Base-by-base conservation (phyloP, 2,113 vertebrate species). In the Salminus brasiliensis region DNA sequence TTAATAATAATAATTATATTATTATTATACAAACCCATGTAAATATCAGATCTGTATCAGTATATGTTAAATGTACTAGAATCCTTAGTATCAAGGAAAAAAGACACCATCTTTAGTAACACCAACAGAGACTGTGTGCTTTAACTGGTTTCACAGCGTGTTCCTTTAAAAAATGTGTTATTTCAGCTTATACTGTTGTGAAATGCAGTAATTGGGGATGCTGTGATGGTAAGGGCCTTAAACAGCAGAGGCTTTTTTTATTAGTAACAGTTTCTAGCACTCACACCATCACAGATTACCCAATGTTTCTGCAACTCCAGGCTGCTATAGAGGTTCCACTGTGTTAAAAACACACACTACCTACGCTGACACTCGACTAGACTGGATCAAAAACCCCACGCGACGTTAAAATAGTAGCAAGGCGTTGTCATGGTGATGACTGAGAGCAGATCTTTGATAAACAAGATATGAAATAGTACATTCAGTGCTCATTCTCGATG, bases 381-480 rank as follows among this genome's bases (percentile, higher is more conserved):
- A 29, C 39, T 29, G 32, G 71, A 60, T 43, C 5, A 39, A 72
- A 57, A 39, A 39, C 5, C 59, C 15, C 59, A 30, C 29, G 15
- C 59, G 6, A 7, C 5, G 10, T 63, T 63, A 63, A 60, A 63
- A 63, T 34, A 63, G 60, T 63, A 34, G 30, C 27, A 4, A 59
- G 41, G 57, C 34, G 76, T 70, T 78, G 68, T 53, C 76, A 70
- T 60, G 53, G 76, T 43, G 29, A 78, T 78, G 8, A 34, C 47
- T 1, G 16, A 18, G 39, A 45, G 53, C 18, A 60, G 27, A 49
- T 70, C 21, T 70, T 60, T 49, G 15, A 21, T 49, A 49, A 21
- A 49, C 15, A 29, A 1, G 25, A 32, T 52, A 30, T 57, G 34
- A 77, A 27, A 32, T 63, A 15, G 47, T 13, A 57, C 39, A 78